Evolutionary conservation across 2,888 invertebrate species (phyloP).

Genomic region (Chymomyza fuscimana): DNA sequence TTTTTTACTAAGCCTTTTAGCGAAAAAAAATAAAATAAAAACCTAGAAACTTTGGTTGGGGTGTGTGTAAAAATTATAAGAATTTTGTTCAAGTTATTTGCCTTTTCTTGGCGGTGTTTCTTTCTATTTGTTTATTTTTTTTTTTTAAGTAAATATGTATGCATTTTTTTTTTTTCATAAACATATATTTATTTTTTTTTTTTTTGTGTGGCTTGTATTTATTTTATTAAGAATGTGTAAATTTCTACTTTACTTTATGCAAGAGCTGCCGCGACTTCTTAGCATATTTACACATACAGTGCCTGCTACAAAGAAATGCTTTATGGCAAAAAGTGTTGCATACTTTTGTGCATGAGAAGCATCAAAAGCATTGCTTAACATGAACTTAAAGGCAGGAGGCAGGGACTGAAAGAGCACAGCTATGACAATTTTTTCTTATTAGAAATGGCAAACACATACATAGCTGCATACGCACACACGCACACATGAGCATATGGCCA

Average conservation of each 20-base stretch:
- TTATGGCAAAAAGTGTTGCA: conserved; percentile 15
- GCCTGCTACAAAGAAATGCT: background rate
- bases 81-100: conserved; percentile 66
- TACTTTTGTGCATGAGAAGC: conserved; percentile 15
- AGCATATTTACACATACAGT: conserved; percentile 50
- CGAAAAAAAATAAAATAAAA: conserved; percentile 13
- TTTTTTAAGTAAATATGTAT: conserved; percentile 47
- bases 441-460: background rate
- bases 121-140: conserved; percentile 23
- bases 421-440: conserved; percentile 33
- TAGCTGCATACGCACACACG: background rate
- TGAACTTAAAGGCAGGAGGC: background rate
- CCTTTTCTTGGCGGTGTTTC: conserved; percentile 28
- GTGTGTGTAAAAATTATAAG: conserved; percentile 65
- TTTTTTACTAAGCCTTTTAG: conserved; percentile 70
- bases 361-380: conserved; percentile 4
- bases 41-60: conserved; percentile 4
- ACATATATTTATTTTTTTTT: conserved; percentile 24
- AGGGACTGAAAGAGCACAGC: background rate
- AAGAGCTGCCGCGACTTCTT: conserved; percentile 66
- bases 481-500: background rate
- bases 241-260: conserved; percentile 72
- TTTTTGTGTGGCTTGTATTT: conserved; percentile 58
- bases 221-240: conserved; percentile 73
- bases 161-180: conserved; percentile 29